Evolutionary conservation across 1,140 invertebrate genomes (phyloP).

Genomic region (Drosophila bocki): DNA sequence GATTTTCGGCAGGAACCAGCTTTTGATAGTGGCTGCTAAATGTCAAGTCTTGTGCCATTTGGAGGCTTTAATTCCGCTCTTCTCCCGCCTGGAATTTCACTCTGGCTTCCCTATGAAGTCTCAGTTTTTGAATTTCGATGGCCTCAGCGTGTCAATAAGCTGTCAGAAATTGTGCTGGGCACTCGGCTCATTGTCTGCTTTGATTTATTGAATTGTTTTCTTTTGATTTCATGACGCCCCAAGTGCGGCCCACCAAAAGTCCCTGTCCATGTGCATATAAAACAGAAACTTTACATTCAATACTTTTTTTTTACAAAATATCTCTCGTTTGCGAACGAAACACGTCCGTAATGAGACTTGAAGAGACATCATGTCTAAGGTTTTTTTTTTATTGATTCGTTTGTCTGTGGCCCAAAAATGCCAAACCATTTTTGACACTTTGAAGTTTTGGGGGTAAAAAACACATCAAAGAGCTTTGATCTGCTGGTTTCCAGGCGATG

Average conservation of each 20-base stretch:
- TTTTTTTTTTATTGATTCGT: constrained; percentile 59
- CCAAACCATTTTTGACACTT: constrained; percentile 62
- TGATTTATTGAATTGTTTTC: constrained; percentile 75
- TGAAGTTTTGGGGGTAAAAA: constrained; percentile 59
- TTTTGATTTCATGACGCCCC: constrained; percentile 58
- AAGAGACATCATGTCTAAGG: constrained; percentile 54
- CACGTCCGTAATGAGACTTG: constrained; percentile 33
- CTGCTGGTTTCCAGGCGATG: constrained; percentile 24
- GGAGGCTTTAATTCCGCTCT: constrained; percentile 30
- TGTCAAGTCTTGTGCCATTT: constrained; percentile 71
- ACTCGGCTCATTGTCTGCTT: constrained; percentile 44
- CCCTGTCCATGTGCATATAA: constrained; percentile 26
- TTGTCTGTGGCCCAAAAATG: constrained; percentile 56
- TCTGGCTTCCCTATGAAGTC: constrained; percentile 5
- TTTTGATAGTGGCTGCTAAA: constrained; percentile 54
- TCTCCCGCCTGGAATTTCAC: constrained; percentile 21
- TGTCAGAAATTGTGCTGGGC: constrained; percentile 52
- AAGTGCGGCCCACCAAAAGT: constrained; percentile 47
- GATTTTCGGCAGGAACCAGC: constrained; percentile 45
- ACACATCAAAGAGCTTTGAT: constrained; percentile 65
- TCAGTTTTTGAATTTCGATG: constrained; percentile 14
- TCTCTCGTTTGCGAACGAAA: constrained; percentile 8
- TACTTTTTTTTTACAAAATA: constrained; percentile 13
- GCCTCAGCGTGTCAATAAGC: constrained; percentile 36
- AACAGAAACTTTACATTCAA: constrained; percentile 43